Evolutionary conservation across 1,140 invertebrate genomes (phyloP).

Genomic region (Cotesia vestalis): DNA sequence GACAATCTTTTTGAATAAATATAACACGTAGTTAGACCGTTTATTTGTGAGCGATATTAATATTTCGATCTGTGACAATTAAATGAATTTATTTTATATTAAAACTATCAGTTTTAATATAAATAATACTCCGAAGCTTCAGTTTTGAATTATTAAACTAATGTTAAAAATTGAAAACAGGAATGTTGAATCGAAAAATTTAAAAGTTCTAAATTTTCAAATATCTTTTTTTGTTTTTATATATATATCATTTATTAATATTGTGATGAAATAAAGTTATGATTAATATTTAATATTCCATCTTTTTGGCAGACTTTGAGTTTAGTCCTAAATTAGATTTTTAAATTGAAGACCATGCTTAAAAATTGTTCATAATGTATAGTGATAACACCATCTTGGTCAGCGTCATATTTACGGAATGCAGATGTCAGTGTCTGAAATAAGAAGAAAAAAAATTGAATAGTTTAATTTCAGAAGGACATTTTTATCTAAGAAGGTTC

Average conservation of each 20-base stretch:
- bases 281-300: not conserved
- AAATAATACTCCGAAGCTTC: too few relatives aligned
- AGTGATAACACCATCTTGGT: conserved; percentile 93
- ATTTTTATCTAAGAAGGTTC: not conserved
- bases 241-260: not conserved
- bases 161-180: too few relatives aligned
- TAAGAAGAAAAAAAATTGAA: conserved; percentile 43
- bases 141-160: too few relatives aligned
- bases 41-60: too few relatives aligned
- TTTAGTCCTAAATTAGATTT: conserved; percentile 72
- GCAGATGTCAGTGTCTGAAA: conserved; percentile 89
- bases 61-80: too few relatives aligned
- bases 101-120: too few relatives aligned
- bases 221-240: too few relatives aligned
- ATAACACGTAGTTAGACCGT: too few relatives aligned
- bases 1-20: too few relatives aligned
- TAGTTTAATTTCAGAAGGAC: conserved; percentile 2
- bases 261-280: not conserved
- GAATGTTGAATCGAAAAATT: too few relatives aligned
- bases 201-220: too few relatives aligned
- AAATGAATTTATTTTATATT: too few relatives aligned
- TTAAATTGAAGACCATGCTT: conserved; percentile 92
- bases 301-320: not conserved
- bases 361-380: conserved; percentile 98
- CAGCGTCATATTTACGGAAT: conserved; percentile 90